These are phyloP conservation scores for Tragelaphus scriptus DNA, from an alignment of 2,113 vertebrate species.

Conservation along the genomic window DNA sequence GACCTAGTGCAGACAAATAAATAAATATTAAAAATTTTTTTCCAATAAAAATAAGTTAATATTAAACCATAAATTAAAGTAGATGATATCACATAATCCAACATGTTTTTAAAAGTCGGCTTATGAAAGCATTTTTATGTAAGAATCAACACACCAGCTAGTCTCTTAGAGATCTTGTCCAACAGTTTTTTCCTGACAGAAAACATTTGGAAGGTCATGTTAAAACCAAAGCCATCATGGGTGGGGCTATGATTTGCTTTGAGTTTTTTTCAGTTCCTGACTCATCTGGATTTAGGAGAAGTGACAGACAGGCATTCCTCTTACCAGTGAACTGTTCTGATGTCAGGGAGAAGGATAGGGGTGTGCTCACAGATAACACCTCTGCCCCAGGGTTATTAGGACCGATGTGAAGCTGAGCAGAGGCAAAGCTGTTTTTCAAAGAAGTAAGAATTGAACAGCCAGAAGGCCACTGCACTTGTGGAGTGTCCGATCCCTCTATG, in stretches of 20 bases:
- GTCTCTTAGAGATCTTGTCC: neutral
- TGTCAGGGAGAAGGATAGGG: neutral
- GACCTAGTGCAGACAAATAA: neutral
- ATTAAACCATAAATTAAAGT: neutral
- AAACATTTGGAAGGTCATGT: neutral
- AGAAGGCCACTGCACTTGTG: neutral
- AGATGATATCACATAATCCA: neutral
- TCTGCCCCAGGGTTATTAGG: neutral
- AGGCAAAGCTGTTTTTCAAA: neutral
- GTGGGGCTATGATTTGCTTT: neutral
- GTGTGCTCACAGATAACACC: neutral
- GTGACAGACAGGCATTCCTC: neutral
- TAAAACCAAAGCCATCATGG: neutral
- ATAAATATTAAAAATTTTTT: neutral
- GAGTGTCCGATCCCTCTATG: neutral
- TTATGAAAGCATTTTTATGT: neutral
- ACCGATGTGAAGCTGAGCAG: neutral
- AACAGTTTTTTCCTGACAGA: neutral
- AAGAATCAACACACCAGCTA: neutral
- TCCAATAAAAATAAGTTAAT: neutral
- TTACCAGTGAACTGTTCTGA: neutral
- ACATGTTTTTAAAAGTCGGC: neutral
- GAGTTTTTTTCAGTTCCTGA: neutral
- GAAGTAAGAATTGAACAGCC: neutral
- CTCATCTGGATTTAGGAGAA: neutral